These are phyloP conservation scores for Pseudochaenichthys georgianus DNA, from an alignment of 2,797 vertebrate genomes.

Conservation along the genomic window DNA sequence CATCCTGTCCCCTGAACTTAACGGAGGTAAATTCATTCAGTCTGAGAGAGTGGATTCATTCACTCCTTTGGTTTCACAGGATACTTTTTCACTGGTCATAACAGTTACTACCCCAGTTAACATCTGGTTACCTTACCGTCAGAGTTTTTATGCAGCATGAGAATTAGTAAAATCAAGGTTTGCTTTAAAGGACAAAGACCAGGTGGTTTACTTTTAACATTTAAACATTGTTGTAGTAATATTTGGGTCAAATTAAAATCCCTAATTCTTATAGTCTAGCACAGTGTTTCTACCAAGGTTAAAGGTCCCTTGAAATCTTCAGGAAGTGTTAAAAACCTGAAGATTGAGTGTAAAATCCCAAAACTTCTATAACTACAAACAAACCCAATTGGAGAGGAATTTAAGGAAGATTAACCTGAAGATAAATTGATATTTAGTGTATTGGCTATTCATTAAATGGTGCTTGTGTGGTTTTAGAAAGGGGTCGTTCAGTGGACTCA, in stretches of 20 bases:
- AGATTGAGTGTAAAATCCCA: slow-evolving; percentile 47
- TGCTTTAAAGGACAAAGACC: slow-evolving; percentile 48
- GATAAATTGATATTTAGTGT: slow-evolving; percentile 29
- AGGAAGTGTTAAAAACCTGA: slow-evolving; percentile 61
- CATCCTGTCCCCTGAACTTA: slow-evolving; percentile 51
- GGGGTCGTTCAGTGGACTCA: slow-evolving; percentile 62
- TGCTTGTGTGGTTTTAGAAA: slow-evolving; percentile 55
- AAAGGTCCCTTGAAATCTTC: slow-evolving; percentile 60
- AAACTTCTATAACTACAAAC: slow-evolving; percentile 52
- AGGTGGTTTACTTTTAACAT: slow-evolving; percentile 43
- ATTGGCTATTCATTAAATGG: slow-evolving; percentile 10
- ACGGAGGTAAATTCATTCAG: slow-evolving; percentile 52
- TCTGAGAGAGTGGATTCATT: slow-evolving; percentile 58
- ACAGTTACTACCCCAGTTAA: slow-evolving; percentile 52
- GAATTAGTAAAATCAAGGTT: slow-evolving; percentile 27
- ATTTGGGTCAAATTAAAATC: slow-evolving; percentile 47
- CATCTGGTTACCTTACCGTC: slow-evolving; percentile 43
- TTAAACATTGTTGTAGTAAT: slow-evolving; percentile 59
- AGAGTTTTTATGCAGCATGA: slow-evolving; percentile 55
- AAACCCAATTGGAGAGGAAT: slow-evolving; percentile 52
- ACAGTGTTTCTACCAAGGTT: slow-evolving; percentile 34
- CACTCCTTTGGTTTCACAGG: slow-evolving; percentile 46
- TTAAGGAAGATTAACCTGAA: slow-evolving; percentile 27
- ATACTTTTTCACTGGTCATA: slow-evolving; percentile 49
- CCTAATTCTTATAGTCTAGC: slow-evolving; percentile 28